phyloP scores from a whole-genome alignment of 1,140 invertebrate species.

The Oryctes rhinoceros region DNA sequence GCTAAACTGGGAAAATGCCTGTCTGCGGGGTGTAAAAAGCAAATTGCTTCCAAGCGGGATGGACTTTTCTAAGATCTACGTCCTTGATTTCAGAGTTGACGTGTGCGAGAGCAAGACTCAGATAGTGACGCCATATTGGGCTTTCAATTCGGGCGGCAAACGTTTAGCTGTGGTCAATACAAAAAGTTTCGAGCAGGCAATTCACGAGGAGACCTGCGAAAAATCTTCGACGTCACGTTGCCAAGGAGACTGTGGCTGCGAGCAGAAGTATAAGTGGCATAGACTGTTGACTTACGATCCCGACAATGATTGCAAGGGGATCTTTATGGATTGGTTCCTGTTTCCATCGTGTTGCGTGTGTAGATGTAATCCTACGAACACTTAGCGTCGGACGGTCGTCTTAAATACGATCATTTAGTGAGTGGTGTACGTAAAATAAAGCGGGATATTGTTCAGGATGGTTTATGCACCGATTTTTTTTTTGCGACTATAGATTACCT shows the following conservation, averaged over 20 bases:
- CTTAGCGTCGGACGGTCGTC: neutral
- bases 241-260: conserved; percentile 84
- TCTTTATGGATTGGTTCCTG: conserved; percentile 96
- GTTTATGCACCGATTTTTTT: no score
- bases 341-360: conserved; percentile 94
- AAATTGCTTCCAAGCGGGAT: no score
- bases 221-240: conserved; percentile 83
- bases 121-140: conserved; percentile 94
- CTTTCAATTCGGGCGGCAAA: conserved; percentile 89
- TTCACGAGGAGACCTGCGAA: conserved; percentile 92
- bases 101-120: conserved; percentile 92
- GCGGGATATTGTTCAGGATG: no score
- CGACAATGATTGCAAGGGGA: conserved; percentile 91
- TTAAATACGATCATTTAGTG: no score
- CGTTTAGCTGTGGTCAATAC: conserved; percentile 93
- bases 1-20: no score
- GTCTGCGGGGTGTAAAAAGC: no score
- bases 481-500: no score
- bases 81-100: conserved; percentile 72
- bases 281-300: conserved; percentile 90
- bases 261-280: conserved; percentile 90
- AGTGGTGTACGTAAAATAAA: no score
- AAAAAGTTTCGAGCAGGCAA: conserved; percentile 93
- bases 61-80: neutral
- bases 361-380: conserved; percentile 72